Conservation (phyloP, 92 coral and sea anemone genomes). For the Phenganax stokvisi region DNA sequence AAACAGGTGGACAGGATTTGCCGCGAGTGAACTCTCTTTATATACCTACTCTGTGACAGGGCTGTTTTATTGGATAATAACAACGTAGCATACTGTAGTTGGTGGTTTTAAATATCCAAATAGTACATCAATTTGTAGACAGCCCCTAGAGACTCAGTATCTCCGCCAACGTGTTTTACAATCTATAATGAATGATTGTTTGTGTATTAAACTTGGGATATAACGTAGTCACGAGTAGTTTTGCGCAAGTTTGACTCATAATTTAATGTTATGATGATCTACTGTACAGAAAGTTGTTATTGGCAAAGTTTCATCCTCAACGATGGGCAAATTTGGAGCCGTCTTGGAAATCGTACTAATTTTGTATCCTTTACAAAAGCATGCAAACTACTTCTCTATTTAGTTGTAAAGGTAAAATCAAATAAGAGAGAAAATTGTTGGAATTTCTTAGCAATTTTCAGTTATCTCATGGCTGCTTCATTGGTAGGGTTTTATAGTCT, state of each 20-base stretch:
- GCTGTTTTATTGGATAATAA: no score
- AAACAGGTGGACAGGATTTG: no score
- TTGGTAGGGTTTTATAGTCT: conserved; percentile 96
- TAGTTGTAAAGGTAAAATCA: not conserved
- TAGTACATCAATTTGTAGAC: not conserved
- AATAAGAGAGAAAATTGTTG: not conserved
- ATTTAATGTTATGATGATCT: not conserved
- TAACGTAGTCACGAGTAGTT: not conserved
- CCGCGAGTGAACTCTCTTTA: no score
- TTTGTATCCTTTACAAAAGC: conserved; percentile 74
- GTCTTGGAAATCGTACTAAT: conserved; percentile 81
- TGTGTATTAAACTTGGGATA: no score
- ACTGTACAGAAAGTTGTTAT: conserved; percentile 67
- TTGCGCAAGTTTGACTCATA: not conserved
- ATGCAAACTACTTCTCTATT: no score
- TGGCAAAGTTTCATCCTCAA: conserved; percentile 89
- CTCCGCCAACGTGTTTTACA: no score
- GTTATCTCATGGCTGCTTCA: conserved; percentile 91
- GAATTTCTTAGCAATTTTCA: conserved; percentile 32
- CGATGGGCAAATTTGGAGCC: conserved; percentile 99
- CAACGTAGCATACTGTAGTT: not conserved
- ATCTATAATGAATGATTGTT: no score
- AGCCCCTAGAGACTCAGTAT: no score
- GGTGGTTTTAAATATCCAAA: not conserved
- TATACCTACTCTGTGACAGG: no score